Percentiles rank a stretch among this genome's conserved stretches.
Conservation (phyloP, 1,140 invertebrate species). For the Pseudomyrmex cubaensis region DNA sequence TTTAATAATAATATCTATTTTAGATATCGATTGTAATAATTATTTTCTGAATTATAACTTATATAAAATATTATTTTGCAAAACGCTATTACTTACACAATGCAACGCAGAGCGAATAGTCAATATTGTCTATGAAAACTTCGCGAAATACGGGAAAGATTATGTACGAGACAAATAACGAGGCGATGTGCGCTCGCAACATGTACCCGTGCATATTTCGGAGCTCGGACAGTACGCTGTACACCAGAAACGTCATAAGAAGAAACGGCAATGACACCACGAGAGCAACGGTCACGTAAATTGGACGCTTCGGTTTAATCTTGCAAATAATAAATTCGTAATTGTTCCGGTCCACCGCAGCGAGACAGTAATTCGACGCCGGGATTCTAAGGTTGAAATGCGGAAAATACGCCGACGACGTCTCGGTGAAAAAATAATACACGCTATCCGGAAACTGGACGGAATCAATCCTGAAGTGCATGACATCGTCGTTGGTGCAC, state of each 20-base stretch:
- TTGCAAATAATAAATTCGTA: conserved; percentile 69
- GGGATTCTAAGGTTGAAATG: conserved; percentile 20
- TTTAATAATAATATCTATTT: no score
- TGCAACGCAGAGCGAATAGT: conserved; percentile 79
- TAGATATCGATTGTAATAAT: no score
- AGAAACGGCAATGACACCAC: conserved; percentile 86
- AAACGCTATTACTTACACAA: conserved; percentile 79
- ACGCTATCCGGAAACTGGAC: conserved; percentile 80
- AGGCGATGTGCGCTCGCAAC: conserved; percentile 84
- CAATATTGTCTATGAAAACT: conserved; percentile 75
- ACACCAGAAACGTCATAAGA: conserved; percentile 85
- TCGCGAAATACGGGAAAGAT: conserved; percentile 82
- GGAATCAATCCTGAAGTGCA: conserved; percentile 79
- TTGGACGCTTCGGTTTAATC: neutral
- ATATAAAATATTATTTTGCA: no score
- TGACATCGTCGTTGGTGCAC: conserved; percentile 74
- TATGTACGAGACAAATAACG: conserved; percentile 84
- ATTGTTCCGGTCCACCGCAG: neutral
- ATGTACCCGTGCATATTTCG: conserved; percentile 86
- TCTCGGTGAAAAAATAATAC: conserved; percentile 85
- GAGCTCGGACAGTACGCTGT: conserved; percentile 84
- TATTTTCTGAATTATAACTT: no score
- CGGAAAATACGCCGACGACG: conserved; percentile 83
- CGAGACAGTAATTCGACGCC: conserved; percentile 66
- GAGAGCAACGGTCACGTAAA: conserved; percentile 67